Conservation (phyloP, 2,113 vertebrate genomes). For the Anser cygnoides region DNA sequence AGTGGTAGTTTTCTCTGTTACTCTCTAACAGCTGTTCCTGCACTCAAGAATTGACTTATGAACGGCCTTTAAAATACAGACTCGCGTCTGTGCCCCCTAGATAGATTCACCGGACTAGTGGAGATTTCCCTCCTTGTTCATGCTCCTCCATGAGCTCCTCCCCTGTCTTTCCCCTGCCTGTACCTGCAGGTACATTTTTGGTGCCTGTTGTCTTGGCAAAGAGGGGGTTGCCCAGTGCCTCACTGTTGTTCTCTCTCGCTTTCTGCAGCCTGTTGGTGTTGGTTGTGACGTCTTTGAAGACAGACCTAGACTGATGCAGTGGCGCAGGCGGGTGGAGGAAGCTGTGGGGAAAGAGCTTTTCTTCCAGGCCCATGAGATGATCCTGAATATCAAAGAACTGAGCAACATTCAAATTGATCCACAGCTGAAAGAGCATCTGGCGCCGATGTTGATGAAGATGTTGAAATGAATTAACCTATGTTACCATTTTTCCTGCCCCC, state of each 20-base stretch:
- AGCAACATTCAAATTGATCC: constrained; percentile 67
- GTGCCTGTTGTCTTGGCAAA: not conserved
- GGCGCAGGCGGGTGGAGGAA: constrained; percentile 82
- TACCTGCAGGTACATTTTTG: not conserved
- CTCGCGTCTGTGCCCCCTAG: not conserved
- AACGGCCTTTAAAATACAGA: not conserved
- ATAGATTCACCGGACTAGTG: accelerated
- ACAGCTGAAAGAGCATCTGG: constrained; percentile 68
- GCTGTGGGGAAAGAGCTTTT: constrained; percentile 81
- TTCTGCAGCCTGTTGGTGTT: constrained; percentile 77
- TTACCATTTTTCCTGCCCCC: not conserved
- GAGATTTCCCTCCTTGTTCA: not conserved
- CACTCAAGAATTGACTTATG: not conserved
- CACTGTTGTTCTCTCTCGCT: not conserved
- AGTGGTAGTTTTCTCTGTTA: not conserved
- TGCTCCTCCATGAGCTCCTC: not conserved
- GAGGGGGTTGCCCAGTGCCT: not conserved
- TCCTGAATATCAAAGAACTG: constrained; percentile 73
- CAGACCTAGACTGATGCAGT: constrained; percentile 77
- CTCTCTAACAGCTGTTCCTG: not conserved
- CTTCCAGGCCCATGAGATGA: constrained; percentile 76
- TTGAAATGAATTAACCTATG: constrained; percentile 62
- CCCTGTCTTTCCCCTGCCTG: not conserved
- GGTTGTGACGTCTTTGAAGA: constrained; percentile 80
- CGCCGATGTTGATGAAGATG: constrained; percentile 70